Percentiles rank a stretch among this genome's conserved stretches.
These are phyloP conservation scores for Heliconius charithonia DNA, from an alignment of 2,888 invertebrate genomes.

Conservation along the genomic window DNA sequence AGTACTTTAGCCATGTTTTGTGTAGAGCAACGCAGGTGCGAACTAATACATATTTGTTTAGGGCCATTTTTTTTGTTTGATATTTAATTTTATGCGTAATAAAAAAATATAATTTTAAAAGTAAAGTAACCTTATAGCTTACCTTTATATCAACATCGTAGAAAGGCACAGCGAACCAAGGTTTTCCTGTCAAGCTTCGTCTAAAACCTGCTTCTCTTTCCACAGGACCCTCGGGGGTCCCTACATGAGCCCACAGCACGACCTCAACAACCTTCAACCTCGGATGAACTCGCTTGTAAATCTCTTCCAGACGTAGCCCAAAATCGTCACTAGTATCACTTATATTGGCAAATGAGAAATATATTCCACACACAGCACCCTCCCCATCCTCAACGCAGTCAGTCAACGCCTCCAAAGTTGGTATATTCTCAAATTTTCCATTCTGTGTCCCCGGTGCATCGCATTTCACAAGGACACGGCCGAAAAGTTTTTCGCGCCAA, in stretches of 20 bases:
- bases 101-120: neutral
- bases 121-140: neutral
- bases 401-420: constrained; percentile 74
- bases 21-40: neutral
- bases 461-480: constrained; percentile 82
- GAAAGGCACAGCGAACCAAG: constrained; percentile 89
- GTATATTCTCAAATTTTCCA: constrained; percentile 75
- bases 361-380: constrained; percentile 85
- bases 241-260: constrained; percentile 86
- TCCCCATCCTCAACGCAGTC: constrained; percentile 79
- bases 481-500: constrained; percentile 86
- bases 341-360: constrained; percentile 88
- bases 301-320: constrained; percentile 84
- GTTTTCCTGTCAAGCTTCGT: constrained; percentile 85
- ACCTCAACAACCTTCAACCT: constrained; percentile 87
- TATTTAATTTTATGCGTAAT: neutral
- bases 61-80: neutral
- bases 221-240: constrained; percentile 84
- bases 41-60: neutral
- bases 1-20: neutral
- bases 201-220: constrained; percentile 87
- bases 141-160: constrained; percentile 89
- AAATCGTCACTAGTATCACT: constrained; percentile 88
- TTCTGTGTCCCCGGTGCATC: constrained; percentile 69
- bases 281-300: constrained; percentile 80